Base-by-base conservation (phyloP, 2,888 invertebrate species). In the Limenitis camilla region DNA sequence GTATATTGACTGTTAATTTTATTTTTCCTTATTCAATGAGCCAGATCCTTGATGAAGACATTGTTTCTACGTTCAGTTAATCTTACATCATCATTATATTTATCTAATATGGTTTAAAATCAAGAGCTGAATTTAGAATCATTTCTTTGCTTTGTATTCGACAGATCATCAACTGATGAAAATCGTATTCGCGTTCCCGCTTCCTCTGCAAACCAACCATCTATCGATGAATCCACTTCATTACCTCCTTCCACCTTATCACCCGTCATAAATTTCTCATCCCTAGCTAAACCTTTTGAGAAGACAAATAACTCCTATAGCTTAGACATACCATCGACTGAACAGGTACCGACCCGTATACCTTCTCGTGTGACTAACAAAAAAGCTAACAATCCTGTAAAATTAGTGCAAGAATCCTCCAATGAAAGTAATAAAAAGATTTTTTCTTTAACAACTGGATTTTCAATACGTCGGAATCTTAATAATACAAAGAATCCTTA, bases 81-180 rank as follows among this genome's bases (percentile, higher is more conserved):
- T 31, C 19, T 2, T 19, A 19, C 19, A 19, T 19, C 3, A 19
- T 19, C 19, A 19, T 3, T 19, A 2, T 19, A 19, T 19, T 27
- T 39, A 39, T 39, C n/a, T 33, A 33, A 41, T 5, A 7, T 7
- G 27, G 27, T 9, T 31, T 5, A 19, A 39, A 39, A 40, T 47
- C 10, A 11, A 47, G 70, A 77, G 77, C 76, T 81, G 79, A 65
- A 79, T 77, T 81, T 82, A 86, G 87, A 83, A 77, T 77, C 69
- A 63, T 73, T 76, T 81, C 73, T 84, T 77, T 84, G 81, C 82
- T 87, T 87, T 88, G 71, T 87, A 85, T 87, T 88, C 83, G 81
- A 87, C 88, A 88, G 88, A 88, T 88, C 83, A 79, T 81, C 88
- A 71, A 80, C 85, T 74, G 84, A 85, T 80, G 85, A 86, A 79